phyloP scores from a whole-genome alignment of 2,888 invertebrate genomes.

The Gerris lacustris region DNA sequence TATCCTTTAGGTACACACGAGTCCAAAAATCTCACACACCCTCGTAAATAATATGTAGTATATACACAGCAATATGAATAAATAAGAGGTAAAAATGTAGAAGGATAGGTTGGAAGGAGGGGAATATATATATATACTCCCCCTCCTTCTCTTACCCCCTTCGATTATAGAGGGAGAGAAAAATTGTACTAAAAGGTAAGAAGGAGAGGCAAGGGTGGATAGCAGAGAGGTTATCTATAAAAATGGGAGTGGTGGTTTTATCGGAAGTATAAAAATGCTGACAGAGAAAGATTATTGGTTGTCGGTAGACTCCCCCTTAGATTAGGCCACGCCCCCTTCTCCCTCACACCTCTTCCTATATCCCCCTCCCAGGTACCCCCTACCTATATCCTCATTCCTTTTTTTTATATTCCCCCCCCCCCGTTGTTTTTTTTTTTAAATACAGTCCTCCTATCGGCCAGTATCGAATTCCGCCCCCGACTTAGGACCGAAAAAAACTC shows the following conservation, averaged over 20 bases:
- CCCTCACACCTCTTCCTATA: conserved; percentile 32
- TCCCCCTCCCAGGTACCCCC: too few relatives aligned
- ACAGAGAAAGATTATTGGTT: conserved; percentile 19
- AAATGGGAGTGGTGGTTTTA: conserved; percentile 25
- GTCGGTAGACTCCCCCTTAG: conserved; percentile 29
- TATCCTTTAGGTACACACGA: too few relatives aligned
- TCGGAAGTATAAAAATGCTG: conserved; percentile 27
- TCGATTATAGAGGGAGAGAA: conserved; percentile 10
- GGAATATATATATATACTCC: neutral
- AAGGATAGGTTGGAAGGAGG: neutral
- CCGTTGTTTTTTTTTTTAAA: too few relatives aligned
- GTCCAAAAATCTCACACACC: too few relatives aligned
- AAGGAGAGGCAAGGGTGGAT: conserved; percentile 15
- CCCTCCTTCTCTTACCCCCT: neutral
- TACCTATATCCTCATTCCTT: too few relatives aligned
- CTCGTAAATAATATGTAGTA: too few relatives aligned
- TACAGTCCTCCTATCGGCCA: too few relatives aligned
- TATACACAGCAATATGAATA: too few relatives aligned
- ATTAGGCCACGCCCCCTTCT: conserved; percentile 36
- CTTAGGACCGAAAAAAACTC: too few relatives aligned
- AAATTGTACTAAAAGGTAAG: conserved; percentile 19
- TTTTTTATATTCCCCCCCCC: too few relatives aligned
- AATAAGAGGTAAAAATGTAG: too few relatives aligned
- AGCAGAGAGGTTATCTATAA: conserved; percentile 21
- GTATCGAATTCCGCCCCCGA: too few relatives aligned